Evolutionary conservation across 2,113 vertebrate genomes (phyloP).

Genomic region (Opisthocomus hoazin): DNA sequence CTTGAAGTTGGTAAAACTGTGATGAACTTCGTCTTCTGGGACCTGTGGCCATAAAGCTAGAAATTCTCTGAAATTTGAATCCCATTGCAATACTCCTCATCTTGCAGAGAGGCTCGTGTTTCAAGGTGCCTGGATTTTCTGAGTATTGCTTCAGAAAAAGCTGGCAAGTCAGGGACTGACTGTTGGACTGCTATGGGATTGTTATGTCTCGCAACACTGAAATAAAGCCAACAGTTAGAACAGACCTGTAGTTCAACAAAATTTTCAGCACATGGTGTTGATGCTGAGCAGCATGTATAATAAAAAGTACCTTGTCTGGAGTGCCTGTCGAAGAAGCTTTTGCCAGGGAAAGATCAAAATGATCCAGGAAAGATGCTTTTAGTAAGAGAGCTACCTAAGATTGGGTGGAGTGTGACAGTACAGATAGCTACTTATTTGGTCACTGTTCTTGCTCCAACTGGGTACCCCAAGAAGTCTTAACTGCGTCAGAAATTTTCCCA

Average conservation of each 20-base stretch:
- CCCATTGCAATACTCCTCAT: background rate
- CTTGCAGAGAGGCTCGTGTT: background rate
- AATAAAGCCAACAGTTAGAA: background rate
- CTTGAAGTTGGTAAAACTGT: background rate
- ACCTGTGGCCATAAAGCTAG: background rate
- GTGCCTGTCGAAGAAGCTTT: background rate
- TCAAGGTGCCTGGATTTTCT: background rate
- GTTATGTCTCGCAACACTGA: background rate
- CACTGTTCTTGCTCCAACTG: background rate
- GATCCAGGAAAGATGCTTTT: background rate
- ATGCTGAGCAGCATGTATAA: background rate
- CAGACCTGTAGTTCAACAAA: background rate
- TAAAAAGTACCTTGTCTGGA: background rate
- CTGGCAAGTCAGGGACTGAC: background rate
- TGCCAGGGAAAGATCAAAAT: background rate
- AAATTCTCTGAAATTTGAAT: background rate
- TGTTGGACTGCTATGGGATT: background rate
- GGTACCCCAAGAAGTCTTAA: background rate
- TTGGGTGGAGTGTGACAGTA: background rate
- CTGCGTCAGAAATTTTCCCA: background rate
- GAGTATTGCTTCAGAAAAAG: background rate
- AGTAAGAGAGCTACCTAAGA: background rate
- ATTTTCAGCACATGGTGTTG: rapidly evolving
- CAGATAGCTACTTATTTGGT: background rate
- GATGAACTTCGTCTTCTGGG: background rate